Evolutionary conservation across 2,113 vertebrate genomes (phyloP), one percentile per base, ranked within the genome.

Genomic region (Nibea coibor): DNA sequence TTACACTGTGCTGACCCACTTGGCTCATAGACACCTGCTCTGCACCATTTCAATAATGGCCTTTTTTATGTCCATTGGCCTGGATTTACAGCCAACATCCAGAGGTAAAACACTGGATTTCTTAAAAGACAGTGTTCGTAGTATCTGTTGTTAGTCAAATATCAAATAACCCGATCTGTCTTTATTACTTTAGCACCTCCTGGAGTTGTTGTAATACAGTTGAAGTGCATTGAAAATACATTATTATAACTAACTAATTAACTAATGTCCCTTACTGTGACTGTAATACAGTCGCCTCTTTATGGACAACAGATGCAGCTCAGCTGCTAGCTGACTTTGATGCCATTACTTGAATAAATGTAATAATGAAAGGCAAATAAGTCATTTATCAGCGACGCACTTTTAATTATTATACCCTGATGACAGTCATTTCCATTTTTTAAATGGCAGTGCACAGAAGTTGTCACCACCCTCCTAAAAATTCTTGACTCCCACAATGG

Each of bases 11-110:
- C 11, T 69, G 63, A 76, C 54, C 74, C 59, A 75, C 28, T 75
- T 73, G 61, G 11, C 61, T 75, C 39, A n/a, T 9, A 42, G 39
- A 63, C 35, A 72, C 53, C 68, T 72, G 17, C 22, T 22, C 22
- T 79, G n/a, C 56, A 70, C 14, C 59, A 9, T 73, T 63, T 31
- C 39, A 35, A 58, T 61, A 63, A 63, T 31, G n/a, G 4, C 5
- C 6, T 51, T 72, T 39, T 77, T 86, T 69, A 28, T n/a, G n/a
- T 14, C 16, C 62, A n/a, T 50, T 71, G 15, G 39, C 57, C 4
- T 51, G 69, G 26, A 8, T 67, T 31, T 31, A 20, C 12, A 65
- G 53, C 15, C 53, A 74, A 20, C 6, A 20, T n/a, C 47, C 12
- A 28, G 19, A 72, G 5, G 16, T 61, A 0, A 56, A 80, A 57